A percentile compares a stretch with the other conserved stretches of the same genome.
These are phyloP conservation scores for Probosciger aterrimus DNA, from an alignment of 2,113 vertebrate species.

Conservation along the genomic window DNA sequence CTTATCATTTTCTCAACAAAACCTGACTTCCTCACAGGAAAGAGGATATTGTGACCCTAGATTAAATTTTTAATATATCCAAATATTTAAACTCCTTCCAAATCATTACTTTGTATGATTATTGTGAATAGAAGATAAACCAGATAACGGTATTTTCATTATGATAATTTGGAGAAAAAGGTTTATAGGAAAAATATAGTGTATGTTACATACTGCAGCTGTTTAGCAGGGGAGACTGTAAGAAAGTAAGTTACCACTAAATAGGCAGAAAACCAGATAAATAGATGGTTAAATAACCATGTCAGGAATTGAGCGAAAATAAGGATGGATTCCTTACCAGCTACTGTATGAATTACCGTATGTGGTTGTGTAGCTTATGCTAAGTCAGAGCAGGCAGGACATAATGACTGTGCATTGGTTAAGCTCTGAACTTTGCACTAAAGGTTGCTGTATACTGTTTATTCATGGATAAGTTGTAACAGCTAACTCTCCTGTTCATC, in stretches of 20 bases:
- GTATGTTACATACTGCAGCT: background rate
- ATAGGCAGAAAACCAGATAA: background rate
- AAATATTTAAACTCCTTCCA: background rate
- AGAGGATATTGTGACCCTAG: background rate
- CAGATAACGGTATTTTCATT: background rate
- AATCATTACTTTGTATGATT: background rate
- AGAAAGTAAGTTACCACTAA: background rate
- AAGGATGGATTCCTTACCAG: background rate
- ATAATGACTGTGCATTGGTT: background rate
- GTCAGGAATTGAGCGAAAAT: background rate
- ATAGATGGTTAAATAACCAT: background rate
- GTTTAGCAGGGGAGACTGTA: background rate
- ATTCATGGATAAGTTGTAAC: background rate
- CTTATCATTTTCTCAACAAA: background rate
- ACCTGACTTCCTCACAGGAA: background rate
- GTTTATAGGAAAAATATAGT: background rate
- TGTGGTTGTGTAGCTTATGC: background rate
- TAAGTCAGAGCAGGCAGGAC: background rate
- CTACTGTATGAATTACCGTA: background rate
- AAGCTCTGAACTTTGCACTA: background rate
- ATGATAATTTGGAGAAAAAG: background rate
- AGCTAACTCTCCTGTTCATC: background rate
- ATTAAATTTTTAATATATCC: background rate
- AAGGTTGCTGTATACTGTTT: background rate
- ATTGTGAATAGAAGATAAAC: background rate